These are phyloP conservation scores for Tadarida brasiliensis DNA, from an alignment of 2,797 vertebrate genomes.

Conservation along the genomic window DNA sequence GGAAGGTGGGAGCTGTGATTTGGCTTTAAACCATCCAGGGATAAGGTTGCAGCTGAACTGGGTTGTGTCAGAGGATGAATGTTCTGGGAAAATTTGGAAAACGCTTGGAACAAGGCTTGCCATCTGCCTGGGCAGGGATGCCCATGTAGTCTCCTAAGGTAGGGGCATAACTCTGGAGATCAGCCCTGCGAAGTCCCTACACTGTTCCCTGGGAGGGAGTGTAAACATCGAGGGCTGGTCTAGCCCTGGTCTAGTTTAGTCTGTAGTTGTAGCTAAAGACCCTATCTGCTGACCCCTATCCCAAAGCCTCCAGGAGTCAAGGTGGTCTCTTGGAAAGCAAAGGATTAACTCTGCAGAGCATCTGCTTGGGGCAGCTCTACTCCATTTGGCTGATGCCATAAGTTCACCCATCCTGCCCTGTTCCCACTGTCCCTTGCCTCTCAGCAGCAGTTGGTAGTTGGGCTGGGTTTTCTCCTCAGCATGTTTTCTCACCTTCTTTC, in stretches of 20 bases:
- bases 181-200: background rate
- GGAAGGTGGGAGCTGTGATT: conserved; percentile 42
- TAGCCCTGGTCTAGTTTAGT: background rate
- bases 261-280: background rate
- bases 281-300: background rate
- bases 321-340: background rate
- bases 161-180: background rate
- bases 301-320: background rate
- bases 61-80: background rate
- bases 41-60: background rate
- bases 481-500: conserved; percentile 16
- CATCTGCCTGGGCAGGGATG: background rate
- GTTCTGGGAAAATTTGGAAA: conserved; percentile 49
- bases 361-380: background rate
- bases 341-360: background rate
- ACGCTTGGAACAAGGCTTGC: conserved; percentile 17
- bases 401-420: background rate
- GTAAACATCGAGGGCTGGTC: background rate
- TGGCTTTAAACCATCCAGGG: conserved; percentile 4
- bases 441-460: background rate
- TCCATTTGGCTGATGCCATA: background rate
- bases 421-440: background rate
- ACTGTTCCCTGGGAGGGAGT: background rate
- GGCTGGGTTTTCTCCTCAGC: background rate
- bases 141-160: background rate